Evolutionary conservation across 2,888 invertebrate species (phyloP).

Genomic region (Luffia ferchaultella): DNA sequence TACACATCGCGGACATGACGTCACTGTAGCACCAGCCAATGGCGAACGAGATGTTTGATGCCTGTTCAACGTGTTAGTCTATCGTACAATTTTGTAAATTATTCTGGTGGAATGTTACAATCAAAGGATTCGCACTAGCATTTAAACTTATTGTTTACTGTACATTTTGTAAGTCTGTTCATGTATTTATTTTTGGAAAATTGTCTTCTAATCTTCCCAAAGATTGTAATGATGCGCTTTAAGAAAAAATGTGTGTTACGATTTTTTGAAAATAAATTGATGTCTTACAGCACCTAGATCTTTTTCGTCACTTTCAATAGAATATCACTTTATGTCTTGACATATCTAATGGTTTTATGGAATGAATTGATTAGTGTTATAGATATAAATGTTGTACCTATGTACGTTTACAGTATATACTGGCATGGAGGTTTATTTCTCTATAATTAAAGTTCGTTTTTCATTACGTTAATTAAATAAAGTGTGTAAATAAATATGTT

Average conservation of each 20-base stretch:
- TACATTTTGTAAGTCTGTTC: no score
- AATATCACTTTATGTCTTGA: conserved; percentile 55
- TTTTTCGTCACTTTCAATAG: background rate
- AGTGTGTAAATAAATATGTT: conserved; percentile 57
- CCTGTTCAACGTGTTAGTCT: no score
- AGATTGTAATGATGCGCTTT: no score
- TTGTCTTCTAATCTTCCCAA: no score
- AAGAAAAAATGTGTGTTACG: no score
- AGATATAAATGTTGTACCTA: conserved; percentile 58
- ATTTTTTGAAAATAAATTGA: no score
- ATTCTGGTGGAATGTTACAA: no score
- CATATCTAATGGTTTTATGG: conserved; percentile 62
- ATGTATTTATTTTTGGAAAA: no score
- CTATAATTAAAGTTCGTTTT: conserved; percentile 60
- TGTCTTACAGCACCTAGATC: background rate
- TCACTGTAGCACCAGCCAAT: no score
- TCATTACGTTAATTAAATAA: conserved; percentile 65
- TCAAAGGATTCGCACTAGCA: background rate
- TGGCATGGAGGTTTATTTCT: conserved; percentile 47
- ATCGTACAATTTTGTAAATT: no score
- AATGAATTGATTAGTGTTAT: conserved; percentile 56
- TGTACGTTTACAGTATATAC: conserved; percentile 45
- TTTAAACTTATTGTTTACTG: background rate
- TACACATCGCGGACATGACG: no score
- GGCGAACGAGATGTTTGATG: no score